Percentiles rank a stretch among this genome's conserved stretches.
Evolutionary conservation across 2,888 invertebrate genomes (phyloP).

Genomic region (Noctua janthe): DNA sequence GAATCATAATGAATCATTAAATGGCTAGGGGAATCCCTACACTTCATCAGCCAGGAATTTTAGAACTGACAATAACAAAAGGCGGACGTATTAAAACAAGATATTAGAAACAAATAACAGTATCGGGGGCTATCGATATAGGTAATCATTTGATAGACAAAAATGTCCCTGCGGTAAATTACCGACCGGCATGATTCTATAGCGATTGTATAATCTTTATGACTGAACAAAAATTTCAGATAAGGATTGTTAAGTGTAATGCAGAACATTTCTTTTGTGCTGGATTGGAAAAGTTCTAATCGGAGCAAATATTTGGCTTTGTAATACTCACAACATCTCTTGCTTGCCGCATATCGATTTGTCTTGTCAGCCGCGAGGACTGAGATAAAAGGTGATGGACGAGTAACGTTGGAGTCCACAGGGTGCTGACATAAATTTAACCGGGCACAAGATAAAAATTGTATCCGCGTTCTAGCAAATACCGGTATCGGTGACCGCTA

Average conservation of each 20-base stretch:
- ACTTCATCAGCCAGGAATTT: conserved; percentile 1
- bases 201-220: conserved; percentile 23
- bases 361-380: conserved; percentile 87
- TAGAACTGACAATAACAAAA: conserved; percentile 2
- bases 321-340: conserved; percentile 87
- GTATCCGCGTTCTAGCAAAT: conserved; percentile 84
- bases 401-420: conserved; percentile 89
- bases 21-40: conserved; percentile 32
- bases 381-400: conserved; percentile 88
- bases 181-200: conserved; percentile 30
- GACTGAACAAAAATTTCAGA: conserved; percentile 10
- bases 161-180: conserved; percentile 29
- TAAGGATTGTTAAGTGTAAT: conserved; percentile 23
- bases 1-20: conserved; percentile 41
- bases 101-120: not conserved
- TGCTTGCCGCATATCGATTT: conserved; percentile 90
- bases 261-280: conserved; percentile 16
- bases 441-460: conserved; percentile 77
- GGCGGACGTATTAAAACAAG: not conserved
- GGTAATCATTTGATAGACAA: conserved; percentile 17
- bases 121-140: conserved; percentile 6
- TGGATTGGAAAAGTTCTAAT: conserved; percentile 69
- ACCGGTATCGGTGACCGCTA: conserved; percentile 78
- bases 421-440: conserved; percentile 87
- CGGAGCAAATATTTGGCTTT: conserved; percentile 79